Evolutionary conservation across 2,888 invertebrate species (phyloP).

Genomic region (Standfussiana lucernea): DNA sequence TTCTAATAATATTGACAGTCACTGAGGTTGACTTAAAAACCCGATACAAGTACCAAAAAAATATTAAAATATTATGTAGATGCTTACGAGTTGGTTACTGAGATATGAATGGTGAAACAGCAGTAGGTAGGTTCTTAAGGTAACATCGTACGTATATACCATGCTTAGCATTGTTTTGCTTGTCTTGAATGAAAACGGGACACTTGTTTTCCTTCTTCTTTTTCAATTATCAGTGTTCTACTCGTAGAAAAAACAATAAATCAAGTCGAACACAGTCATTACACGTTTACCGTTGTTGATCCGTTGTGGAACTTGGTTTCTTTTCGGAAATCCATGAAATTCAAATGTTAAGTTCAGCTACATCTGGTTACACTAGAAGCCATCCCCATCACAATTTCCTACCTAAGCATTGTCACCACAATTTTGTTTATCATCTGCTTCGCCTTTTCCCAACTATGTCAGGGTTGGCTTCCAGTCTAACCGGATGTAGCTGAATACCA

Average conservation of each 20-base stretch:
- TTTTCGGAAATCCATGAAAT: not conserved
- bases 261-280: no score
- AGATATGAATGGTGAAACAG: not conserved
- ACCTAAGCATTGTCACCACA: not conserved
- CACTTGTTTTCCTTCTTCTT: not conserved
- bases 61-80: no score
- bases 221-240: no score
- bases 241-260: no score
- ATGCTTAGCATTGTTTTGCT: not conserved
- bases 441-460: no score
- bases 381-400: not conserved
- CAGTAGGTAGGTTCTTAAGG: not conserved
- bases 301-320: not conserved
- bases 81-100: not conserved
- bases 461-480: no score
- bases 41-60: not conserved
- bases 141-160: not conserved
- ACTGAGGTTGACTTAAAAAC: not conserved
- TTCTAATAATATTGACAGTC: not conserved
- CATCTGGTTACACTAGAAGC: not conserved
- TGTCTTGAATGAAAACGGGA: not conserved
- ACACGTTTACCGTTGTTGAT: not conserved
- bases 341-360: not conserved
- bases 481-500: no score
- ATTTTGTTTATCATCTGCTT: no score